Conservation (phyloP, 2,797 vertebrate species). For the Tinamus major region DNA sequence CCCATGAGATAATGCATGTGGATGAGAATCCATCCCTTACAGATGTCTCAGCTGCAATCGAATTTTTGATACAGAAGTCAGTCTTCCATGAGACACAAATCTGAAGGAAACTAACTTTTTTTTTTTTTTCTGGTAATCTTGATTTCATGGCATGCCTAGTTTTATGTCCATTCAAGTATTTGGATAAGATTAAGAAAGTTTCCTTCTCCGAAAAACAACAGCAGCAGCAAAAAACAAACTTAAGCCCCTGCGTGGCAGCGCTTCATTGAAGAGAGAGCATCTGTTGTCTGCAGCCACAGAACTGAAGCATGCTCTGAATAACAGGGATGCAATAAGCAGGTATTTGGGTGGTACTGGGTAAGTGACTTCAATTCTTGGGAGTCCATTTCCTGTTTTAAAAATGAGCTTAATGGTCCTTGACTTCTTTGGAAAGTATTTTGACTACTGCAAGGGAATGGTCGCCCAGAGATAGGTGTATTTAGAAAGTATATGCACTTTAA, state of each 20-base stretch:
- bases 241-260: background rate
- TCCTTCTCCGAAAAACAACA: background rate
- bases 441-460: background rate
- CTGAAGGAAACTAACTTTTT: background rate
- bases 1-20: constrained; percentile 31
- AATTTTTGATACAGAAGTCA: background rate
- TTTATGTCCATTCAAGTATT: background rate
- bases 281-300: background rate
- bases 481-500: background rate
- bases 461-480: background rate
- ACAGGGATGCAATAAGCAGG: accelerated
- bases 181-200: background rate
- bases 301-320: background rate
- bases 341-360: background rate
- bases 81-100: background rate
- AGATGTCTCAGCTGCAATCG: constrained; percentile 18
- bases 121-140: background rate
- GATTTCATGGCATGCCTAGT: background rate
- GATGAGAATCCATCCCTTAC: background rate
- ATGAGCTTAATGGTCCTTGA: background rate
- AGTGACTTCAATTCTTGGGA: background rate
- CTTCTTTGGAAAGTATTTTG: background rate
- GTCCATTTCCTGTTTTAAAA: background rate
- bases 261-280: background rate
- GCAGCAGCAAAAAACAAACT: background rate